Conservation (phyloP, 2,888 invertebrate genomes). For the Selenia dentaria region DNA sequence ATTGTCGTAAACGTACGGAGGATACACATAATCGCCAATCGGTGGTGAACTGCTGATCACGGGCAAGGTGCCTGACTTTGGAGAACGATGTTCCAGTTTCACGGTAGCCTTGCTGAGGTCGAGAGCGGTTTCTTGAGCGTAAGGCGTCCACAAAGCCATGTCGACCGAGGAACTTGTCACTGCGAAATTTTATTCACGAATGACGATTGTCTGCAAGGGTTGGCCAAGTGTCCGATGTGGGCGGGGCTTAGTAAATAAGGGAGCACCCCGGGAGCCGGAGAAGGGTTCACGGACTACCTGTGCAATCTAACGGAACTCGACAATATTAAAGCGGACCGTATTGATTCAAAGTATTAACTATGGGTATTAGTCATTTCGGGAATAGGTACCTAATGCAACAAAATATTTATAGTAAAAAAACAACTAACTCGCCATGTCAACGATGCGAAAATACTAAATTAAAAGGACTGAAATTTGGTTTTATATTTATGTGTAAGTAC, state of each 20-base stretch:
- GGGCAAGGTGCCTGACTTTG: constrained; percentile 29
- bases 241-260: constrained; percentile 42
- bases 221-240: constrained; percentile 31
- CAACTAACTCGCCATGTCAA: no score
- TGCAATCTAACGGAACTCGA: constrained; percentile 35
- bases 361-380: no score
- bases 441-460: no score
- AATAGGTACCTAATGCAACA: no score
- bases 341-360: constrained; percentile 22
- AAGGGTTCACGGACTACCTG: constrained; percentile 42
- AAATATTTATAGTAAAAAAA: no score
- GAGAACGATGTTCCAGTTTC: constrained; percentile 45
- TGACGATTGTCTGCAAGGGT: constrained; percentile 32
- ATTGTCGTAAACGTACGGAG: constrained; percentile 34
- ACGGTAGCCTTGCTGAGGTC: constrained; percentile 55
- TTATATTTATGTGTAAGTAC: no score
- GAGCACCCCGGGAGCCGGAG: constrained; percentile 34
- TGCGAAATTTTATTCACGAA: constrained; percentile 37
- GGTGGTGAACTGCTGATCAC: constrained; percentile 31
- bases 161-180: constrained; percentile 30
- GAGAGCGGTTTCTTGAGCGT: constrained; percentile 61
- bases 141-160: constrained; percentile 73
- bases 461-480: no score
- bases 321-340: no score
- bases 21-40: constrained; percentile 25